Evolutionary conservation across 1,140 invertebrate genomes (phyloP), one percentile per base, ranked within the genome.

Genomic region (Phocides pigmalion): DNA sequence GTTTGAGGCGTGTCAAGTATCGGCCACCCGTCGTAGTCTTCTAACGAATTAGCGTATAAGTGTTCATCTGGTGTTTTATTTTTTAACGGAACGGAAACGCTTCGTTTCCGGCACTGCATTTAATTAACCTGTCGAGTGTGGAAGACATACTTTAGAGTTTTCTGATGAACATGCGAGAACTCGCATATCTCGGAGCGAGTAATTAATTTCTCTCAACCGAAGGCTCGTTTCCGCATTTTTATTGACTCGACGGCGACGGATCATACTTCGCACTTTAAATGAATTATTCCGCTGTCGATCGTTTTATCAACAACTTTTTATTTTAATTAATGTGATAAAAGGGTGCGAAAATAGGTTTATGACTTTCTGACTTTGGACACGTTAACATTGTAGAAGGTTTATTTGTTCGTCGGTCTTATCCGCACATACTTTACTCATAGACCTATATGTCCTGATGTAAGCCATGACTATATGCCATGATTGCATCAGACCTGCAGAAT

Each of bases 61-160:
- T 14, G 32, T 17, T 15, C 15, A 4, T 16, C 4, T 42, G 8
- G 41, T 2, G 17, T 17, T 42, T 12, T 11, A 17, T 42, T 19
- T 16, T 17, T 42, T 0, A 14, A 19, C 41, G 11, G 17, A 47
- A 47, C 42, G 56, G 42, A 59, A 59, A 47, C 58, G 44, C n/a
- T 37, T 15, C 44, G 44, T 49, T 61, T 61, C 58, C 58, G 16
- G n/a, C 28, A 49, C 28, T 16, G 15, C 32, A 19, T 17, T 61
- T 61, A 61, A 61, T 61, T 61, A 61, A 61, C 28, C 17, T 61
- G 58, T 61, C 44, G 42, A 25, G 28, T 49, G 56, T 61, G 28
- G 56, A 61, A 61, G 56, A 61, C 56, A 47, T 47, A 61, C 22
- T 46, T 58, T 44, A 35, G 15, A 58, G 25, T 32, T 32, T 58